Base-by-base conservation (phyloP, 1,140 invertebrate species). In the Conus ventricosus region DNA sequence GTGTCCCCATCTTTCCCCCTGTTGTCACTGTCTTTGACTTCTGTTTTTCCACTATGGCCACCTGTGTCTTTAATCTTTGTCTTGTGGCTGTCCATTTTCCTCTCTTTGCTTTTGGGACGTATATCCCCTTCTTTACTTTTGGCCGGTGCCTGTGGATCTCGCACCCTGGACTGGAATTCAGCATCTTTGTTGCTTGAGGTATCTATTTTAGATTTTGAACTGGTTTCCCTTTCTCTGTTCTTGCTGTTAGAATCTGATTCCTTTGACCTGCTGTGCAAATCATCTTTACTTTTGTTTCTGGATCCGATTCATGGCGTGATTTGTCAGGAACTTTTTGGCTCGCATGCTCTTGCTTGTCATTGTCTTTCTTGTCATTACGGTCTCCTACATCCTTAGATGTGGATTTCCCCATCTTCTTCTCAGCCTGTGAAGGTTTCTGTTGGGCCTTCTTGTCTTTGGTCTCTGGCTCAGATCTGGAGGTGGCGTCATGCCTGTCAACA, bases 121-220 rank as follows among this genome's bases (percentile, higher is more conserved):
- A 27, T 51, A 17, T 92, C 90, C 27, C 11, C 83, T 71, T 76
- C 87, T 80, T 88, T 90, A 80, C 13, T 71, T 54, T 88, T 88
- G 23, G 76, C 75, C 15, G 75, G 51, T 7, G 75, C 17, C 51
- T 87, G 71, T 8, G 23, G 13, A 20, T 87, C 85, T 51, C 75
- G 76, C 17, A n/a, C n/a, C 27, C 75, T 87, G 20, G 85, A 10
- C 23, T 80, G 39, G 13, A 71, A 55, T 53, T 87, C 88, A 15
- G n/a, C 20, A 20, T 90, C 89, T 55, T 88, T 85, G 55, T 90
- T 90, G 71, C 81, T 90, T 6, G 84, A 86, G 51, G 82, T 17
- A 67, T 76, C 71, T 51, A 82, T 96, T 91, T 89, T 89, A 76
- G 60, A 91, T 90, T 85, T 89, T 90, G 53, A 54, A 67, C 60